These are phyloP conservation scores for Nyleta sp. DNA, from an alignment of 2,888 invertebrate genomes.

Conservation along the genomic window DNA sequence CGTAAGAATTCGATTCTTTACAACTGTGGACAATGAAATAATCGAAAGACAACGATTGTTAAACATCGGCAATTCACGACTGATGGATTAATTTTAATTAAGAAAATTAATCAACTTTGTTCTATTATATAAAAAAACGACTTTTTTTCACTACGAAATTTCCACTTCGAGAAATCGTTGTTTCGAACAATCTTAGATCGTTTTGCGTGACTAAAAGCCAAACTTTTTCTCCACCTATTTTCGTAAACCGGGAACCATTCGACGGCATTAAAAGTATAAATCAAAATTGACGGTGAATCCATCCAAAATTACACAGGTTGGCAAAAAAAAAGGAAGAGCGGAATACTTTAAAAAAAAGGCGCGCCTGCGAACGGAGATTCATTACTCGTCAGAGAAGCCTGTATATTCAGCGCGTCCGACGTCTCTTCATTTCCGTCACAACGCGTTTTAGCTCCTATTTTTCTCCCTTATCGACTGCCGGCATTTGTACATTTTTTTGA, in stretches of 20 bases:
- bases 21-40: too few relatives aligned
- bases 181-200: too few relatives aligned
- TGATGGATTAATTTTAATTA: too few relatives aligned
- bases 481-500: constrained; percentile 44
- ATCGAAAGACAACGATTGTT: too few relatives aligned
- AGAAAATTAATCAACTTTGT: too few relatives aligned
- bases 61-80: too few relatives aligned
- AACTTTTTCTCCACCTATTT: too few relatives aligned
- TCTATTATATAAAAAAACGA: too few relatives aligned
- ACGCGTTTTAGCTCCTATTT: constrained; percentile 44
- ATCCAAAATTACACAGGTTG: constrained; percentile 29
- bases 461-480: constrained; percentile 57
- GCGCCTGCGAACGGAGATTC: constrained; percentile 36
- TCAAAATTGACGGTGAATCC: constrained; percentile 37
- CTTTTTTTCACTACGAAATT: too few relatives aligned
- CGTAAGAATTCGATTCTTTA: not conserved
- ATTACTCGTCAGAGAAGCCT: constrained; percentile 46
- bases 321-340: constrained; percentile 19
- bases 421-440: constrained; percentile 56
- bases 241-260: not conserved
- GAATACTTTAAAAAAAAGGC: constrained; percentile 13
- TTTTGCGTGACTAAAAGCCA: too few relatives aligned
- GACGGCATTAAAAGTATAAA: constrained; percentile 36
- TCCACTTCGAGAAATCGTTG: too few relatives aligned
- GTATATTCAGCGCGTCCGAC: constrained; percentile 40